A percentile compares a stretch with the other conserved stretches of the same genome.
Evolutionary conservation across 1,140 invertebrate genomes (phyloP).

Genomic region (Myzus persicae): DNA sequence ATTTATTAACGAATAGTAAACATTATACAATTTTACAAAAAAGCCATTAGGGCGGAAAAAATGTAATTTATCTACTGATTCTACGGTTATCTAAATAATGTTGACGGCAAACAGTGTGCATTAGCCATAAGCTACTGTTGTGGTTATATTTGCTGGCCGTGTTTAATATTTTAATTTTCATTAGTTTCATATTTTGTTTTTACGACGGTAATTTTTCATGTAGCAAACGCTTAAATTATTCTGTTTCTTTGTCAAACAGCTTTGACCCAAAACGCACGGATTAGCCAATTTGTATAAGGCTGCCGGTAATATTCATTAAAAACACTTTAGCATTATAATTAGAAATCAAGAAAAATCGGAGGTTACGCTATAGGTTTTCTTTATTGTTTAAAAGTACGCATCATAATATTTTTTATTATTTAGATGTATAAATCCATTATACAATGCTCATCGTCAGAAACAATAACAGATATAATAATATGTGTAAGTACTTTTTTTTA

Average conservation of each 20-base stretch:
- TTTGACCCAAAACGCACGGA: background rate
- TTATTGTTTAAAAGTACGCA: background rate
- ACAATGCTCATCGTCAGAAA: background rate
- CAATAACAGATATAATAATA: background rate
- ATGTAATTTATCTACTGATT: background rate
- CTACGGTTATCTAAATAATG: background rate
- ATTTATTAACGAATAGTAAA: background rate
- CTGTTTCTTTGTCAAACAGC: background rate
- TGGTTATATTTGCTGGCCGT: background rate
- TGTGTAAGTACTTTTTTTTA: background rate
- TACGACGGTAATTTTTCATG: background rate
- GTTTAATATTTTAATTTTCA: constrained; percentile 16
- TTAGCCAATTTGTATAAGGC: background rate
- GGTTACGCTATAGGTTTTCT: background rate
- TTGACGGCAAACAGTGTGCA: background rate
- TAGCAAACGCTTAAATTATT: background rate
- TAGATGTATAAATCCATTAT: background rate
- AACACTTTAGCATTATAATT: background rate
- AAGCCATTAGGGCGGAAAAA: background rate
- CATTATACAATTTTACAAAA: background rate
- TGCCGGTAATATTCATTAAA: background rate
- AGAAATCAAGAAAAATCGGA: constrained; percentile 28
- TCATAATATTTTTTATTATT: background rate
- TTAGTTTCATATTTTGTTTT: background rate
- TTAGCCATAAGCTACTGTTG: constrained; percentile 13